Evolutionary conservation across 2,113 vertebrate genomes (phyloP), one percentile per base, ranked within the genome.

Genomic region (Bagarius yarrelli): DNA sequence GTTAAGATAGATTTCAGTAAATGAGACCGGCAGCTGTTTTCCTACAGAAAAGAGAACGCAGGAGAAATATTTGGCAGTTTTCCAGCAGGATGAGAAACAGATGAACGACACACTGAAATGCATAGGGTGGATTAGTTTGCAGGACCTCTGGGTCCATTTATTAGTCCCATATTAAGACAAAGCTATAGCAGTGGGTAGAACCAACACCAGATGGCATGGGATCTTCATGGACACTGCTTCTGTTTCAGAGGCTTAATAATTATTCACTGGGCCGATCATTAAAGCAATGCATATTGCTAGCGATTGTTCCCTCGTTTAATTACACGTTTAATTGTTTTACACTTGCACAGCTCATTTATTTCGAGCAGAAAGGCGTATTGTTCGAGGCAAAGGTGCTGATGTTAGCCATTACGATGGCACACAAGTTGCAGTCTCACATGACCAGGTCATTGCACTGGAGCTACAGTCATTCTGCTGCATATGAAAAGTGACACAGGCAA

Each of bases 401-500:
- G 34, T 44, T 79, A 18, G 76, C 1, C 15, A 25, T 79, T 57
- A 69, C 2, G 1, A 21, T 27, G n/a, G 23, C 40, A 76, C 19
- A 36, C 21, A 36, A 50, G 60, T 56, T 66, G n/a, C n/a, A 47
- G 69, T 55, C 44, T 74, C 79, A 81, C n/a, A 81, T 55, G 66
- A 36, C 40, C 72, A 59, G 50, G 55, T 53, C 56, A 50, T 25
- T 53, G 8, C 74, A 25, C 60, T 50, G 47, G 52, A 32, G 23
- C 73, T 40, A 60, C 47, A 66, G 55, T 34, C 75, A 25, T 81
- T 60, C 71, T 70, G 52, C 36, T 36, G 32, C 55, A 83, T 80
- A 87, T 83, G 40, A 86, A 83, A 87, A 47, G 56, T 87, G 83
- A 82, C 85, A 77, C 40, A 52, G 32, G 25, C 44, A 63, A 80